Evolutionary conservation across 2,113 vertebrate genomes (phyloP), one percentile per base, ranked within the genome.

Genomic region (Eulemur rufifrons): DNA sequence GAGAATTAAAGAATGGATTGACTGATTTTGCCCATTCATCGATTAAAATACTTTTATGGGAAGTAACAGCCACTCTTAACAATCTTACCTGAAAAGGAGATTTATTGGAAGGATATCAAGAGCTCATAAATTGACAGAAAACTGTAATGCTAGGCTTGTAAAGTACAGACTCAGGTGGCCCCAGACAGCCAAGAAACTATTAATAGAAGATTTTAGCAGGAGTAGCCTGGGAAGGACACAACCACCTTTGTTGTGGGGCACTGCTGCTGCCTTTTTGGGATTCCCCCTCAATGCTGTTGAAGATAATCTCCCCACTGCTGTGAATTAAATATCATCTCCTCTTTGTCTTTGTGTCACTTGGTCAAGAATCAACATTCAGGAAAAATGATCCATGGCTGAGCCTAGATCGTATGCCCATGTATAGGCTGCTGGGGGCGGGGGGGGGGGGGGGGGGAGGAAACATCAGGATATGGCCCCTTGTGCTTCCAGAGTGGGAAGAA

Each of bases 31-130:
- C 39, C 61, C 52, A 87, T 87, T 78, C 54, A 39, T 61, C 92
- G 74, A 32, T 88, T 91, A 76, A 96, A 90, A 86, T 71, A 77
- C 32, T 68, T 92, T 56, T 71, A 56, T 77, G 84, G 66, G 52
- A 73, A 92, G 14, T 42, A 89, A 90, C 42, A 74, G n/a, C 8
- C 81, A 54, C 64, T 84, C 10, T 61, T 61, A 80, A 69, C 42
- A 87, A 80, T 94, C 56, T 27, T 94, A 83, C 45, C 18, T 21
- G 54, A 50, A 50, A 50, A 10, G 8, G 37, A 83, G 23, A 47
- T 52, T 77, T 92, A 68, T 66, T 90, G 29, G 47, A 90, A 89
- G 11, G 2, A 8, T n/a, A 15, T 86, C 64, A 95, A 89, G 81
- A 21, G 8, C 13, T 78, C 42, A 84, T 0, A 37, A 78, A 83